phyloP scores from a whole-genome alignment of 2,797 vertebrate genomes.

The Helarctos malayanus region DNA sequence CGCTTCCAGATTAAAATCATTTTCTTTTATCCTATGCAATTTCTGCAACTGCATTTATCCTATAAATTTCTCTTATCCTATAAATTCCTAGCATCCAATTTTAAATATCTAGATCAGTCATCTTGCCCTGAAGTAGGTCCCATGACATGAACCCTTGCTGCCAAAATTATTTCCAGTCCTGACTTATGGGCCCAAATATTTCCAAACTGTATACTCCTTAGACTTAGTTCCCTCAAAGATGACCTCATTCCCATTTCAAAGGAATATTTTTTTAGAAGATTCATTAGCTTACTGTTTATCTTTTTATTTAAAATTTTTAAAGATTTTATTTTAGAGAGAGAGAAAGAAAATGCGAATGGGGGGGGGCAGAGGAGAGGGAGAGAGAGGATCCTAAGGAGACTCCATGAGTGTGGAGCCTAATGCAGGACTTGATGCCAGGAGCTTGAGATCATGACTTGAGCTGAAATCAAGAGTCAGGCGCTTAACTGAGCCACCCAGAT shows the following conservation, averaged over 20 bases:
- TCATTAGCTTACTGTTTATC: not conserved
- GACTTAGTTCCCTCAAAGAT: not conserved
- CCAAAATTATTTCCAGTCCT: not conserved
- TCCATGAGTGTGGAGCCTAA: not conserved
- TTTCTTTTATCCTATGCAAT: not conserved
- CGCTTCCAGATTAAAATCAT: not conserved
- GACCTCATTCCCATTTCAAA: not conserved
- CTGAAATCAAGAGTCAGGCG: not conserved
- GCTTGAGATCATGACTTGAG: not conserved
- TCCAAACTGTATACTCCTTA: not conserved
- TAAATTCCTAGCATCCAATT: not conserved
- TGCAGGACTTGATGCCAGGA: not conserved
- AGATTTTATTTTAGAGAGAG: not conserved
- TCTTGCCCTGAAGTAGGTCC: not conserved
- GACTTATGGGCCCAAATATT: not conserved
- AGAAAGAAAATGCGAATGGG: not conserved
- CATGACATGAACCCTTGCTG: not conserved
- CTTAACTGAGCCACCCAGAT: not conserved
- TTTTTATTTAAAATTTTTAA: not conserved
- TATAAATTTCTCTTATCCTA: not conserved
- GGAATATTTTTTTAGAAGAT: not conserved
- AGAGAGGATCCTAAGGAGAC: not conserved
- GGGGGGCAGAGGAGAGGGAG: not conserved
- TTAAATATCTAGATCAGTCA: not conserved
- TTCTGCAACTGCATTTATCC: not conserved